Base-by-base conservation (phyloP, 1,140 invertebrate species). In the Gonioctena quinquepunctata region DNA sequence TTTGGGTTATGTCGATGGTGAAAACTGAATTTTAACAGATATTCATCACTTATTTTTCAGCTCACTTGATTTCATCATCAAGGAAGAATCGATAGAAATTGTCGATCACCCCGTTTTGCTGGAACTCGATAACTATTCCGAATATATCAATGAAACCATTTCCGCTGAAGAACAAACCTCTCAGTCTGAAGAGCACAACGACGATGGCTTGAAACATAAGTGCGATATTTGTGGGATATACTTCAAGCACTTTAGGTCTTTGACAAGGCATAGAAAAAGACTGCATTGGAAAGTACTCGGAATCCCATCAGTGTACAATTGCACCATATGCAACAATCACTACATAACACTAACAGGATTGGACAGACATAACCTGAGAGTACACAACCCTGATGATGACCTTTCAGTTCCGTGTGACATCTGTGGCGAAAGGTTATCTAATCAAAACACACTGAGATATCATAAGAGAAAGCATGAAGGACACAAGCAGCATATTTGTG, bases 381-480 rank as follows among this genome's bases (percentile, higher is more conserved):
- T 79, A 23, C 81, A 82, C 57, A 78, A 77, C 27, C 69, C 64
- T 33, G 79, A 76, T 1, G 69, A 64, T 13, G 68, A 76, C 21
- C 50, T 61, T 6, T 77, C 71, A 33, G 87, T 87, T 7, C 52
- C 89, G 0, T 92, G 90, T 81, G 88, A 90, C 74, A 88, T 92
- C 26, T 94, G 94, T 81, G 89, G 89, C 11, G 94, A 96, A 84
- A 88, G 90, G 62, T 88, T 96, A 49, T 88, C 89, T 23, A 88
- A 86, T 42, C 86, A 88, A 1, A 89, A 91, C 57, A 89, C 91
- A 66, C 83, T 92, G 61, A 91, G 90, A 79, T 89, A 90, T 75
- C 90, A 92, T 74, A 80, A 88, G 28, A 82, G 90, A 23, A 91
- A 91, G 18, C 91, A 93, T 71, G 90, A 88, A 0, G 91, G 90